These are phyloP conservation scores for Aphaenogaster rudis DNA, from an alignment of 1,140 invertebrate species.

Conservation along the genomic window DNA sequence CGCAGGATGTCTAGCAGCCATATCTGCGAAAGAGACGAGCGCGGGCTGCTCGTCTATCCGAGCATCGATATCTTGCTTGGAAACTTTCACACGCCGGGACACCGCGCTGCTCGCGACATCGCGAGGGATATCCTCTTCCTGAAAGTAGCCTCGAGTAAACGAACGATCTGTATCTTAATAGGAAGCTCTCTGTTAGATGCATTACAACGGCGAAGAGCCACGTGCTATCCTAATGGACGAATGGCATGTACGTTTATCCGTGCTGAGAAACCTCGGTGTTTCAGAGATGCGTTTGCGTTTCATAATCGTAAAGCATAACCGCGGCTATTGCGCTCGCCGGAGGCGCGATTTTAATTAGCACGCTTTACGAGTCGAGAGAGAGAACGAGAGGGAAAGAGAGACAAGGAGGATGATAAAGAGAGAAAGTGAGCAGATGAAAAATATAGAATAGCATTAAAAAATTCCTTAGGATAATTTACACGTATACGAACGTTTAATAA, in stretches of 20 bases:
- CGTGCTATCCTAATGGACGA: conserved; percentile 43
- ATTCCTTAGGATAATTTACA: background rate
- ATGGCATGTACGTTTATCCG: conserved; percentile 26
- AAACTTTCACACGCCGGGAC: conserved; percentile 50
- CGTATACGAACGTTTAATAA: background rate
- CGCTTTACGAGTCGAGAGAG: background rate
- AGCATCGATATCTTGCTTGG: conserved; percentile 38
- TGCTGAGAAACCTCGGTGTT: background rate
- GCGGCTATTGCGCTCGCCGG: conserved; percentile 26
- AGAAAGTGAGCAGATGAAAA: background rate
- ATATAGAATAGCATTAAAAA: background rate
- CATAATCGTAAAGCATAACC: conserved; percentile 43
- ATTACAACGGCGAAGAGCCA: conserved; percentile 23
- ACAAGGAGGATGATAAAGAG: background rate
- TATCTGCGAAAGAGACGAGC: conserved; percentile 31
- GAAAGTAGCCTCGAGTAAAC: conserved; percentile 36
- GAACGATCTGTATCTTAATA: conserved; percentile 60
- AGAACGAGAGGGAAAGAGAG: background rate
- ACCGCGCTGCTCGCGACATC: conserved; percentile 13
- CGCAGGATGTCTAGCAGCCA: conserved; percentile 30
- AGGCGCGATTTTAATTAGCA: conserved; percentile 32
- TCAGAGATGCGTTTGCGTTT: conserved; percentile 31
- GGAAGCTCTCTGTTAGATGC: conserved; percentile 31
- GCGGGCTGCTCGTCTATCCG: background rate
- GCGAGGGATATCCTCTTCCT: conserved; percentile 23